Percentiles rank a stretch among this genome's conserved stretches.
These are phyloP conservation scores for Macrosteles quadrilineatus DNA, from an alignment of 1,140 invertebrate species.

Conservation along the genomic window DNA sequence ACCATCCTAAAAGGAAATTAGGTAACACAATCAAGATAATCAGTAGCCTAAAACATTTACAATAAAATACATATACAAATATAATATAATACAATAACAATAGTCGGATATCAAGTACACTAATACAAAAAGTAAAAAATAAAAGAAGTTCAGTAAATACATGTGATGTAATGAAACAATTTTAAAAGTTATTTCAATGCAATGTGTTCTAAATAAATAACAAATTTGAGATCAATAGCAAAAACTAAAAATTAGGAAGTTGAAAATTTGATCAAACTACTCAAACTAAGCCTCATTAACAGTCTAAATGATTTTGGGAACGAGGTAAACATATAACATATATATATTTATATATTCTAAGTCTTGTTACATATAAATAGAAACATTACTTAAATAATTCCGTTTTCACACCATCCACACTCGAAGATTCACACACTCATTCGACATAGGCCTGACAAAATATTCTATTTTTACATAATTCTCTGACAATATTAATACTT, in stretches of 20 bases:
- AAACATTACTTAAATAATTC: conserved; percentile 16
- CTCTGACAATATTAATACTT: conserved; percentile 25
- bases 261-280: not conserved
- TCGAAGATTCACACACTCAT: not conserved
- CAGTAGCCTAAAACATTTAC: conserved; percentile 12
- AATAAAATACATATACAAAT: conserved; percentile 15
- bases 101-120: conserved; percentile 11
- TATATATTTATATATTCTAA: conserved; percentile 22
- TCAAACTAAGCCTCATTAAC: not conserved
- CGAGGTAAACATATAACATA: conserved; percentile 19
- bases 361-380: conserved; percentile 22
- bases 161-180: no score
- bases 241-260: no score
- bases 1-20: no score
- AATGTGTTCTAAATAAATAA: not conserved
- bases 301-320: conserved; percentile 2
- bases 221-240: not conserved
- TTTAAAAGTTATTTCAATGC: not conserved
- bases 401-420: not conserved
- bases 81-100: conserved; percentile 17
- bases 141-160: not conserved
- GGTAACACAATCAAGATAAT: no score
- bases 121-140: not conserved
- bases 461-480: conserved; percentile 29
- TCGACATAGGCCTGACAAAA: conserved; percentile 27